These are phyloP conservation scores for Sylvia atricapilla DNA, from an alignment of 2,113 vertebrate species.

Conservation along the genomic window DNA sequence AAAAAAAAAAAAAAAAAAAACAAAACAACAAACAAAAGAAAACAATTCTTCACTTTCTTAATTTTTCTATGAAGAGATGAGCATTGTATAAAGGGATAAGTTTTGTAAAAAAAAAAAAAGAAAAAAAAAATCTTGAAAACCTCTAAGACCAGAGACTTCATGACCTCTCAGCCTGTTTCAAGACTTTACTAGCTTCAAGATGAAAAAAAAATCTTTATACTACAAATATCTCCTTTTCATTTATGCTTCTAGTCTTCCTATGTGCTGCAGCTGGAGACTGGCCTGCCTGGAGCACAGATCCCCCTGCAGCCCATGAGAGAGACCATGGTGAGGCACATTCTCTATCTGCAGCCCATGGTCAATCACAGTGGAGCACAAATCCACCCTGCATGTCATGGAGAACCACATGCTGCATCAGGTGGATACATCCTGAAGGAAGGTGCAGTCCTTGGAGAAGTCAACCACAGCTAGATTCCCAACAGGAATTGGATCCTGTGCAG, in stretches of 20 bases:
- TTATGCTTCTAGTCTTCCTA: not conserved
- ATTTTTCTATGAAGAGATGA: not conserved
- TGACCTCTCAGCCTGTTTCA: not conserved
- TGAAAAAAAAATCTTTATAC: not conserved
- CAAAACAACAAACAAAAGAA: not conserved
- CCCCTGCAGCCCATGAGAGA: not conserved
- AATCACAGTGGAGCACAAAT: not conserved
- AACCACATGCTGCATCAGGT: not conserved
- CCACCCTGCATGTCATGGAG: not conserved
- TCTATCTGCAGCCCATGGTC: not conserved
- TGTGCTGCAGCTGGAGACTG: not conserved
- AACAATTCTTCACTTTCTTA: not conserved
- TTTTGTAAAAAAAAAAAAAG: too few species aligned
- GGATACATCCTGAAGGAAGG: not conserved
- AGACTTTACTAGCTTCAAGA: not conserved
- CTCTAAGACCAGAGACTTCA: not conserved
- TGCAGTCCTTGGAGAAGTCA: not conserved
- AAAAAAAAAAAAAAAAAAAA: not conserved
- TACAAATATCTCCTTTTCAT: not conserved
- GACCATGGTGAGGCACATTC: accelerated
- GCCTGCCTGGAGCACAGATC: not conserved
- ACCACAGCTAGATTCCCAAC: not conserved
- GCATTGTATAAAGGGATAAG: too few species aligned
- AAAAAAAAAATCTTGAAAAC: not conserved
- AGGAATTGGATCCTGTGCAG: not conserved